These are phyloP conservation scores for Amiota minor DNA, from an alignment of 2,888 invertebrate species.

Conservation along the genomic window DNA sequence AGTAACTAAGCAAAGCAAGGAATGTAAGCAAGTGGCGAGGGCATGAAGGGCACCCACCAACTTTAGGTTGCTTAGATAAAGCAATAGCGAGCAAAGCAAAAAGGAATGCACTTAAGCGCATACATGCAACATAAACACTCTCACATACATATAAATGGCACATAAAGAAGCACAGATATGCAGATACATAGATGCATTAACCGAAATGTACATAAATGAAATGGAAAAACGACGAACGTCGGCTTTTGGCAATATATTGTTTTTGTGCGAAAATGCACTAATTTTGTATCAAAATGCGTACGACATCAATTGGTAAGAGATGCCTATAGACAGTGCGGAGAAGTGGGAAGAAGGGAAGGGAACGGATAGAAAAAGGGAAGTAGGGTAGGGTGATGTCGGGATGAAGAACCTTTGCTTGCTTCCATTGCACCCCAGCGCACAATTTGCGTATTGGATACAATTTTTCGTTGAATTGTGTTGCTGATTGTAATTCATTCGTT, in stretches of 20 bases:
- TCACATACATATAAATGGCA: background rate
- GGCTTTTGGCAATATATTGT: background rate
- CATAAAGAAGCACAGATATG: background rate
- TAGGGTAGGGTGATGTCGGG: background rate
- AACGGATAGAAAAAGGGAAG: background rate
- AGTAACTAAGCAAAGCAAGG: too few relatives aligned
- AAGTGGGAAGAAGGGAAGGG: background rate
- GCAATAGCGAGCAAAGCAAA: too few relatives aligned
- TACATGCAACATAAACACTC: too few relatives aligned
- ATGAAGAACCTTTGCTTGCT: conserved; percentile 22
- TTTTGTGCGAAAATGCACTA: conserved; percentile 51
- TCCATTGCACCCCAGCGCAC: conserved; percentile 47
- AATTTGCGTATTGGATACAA: conserved; percentile 66
- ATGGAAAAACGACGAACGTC: conserved; percentile 1
- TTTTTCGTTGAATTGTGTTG: conserved; percentile 67
- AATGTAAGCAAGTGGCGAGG: too few relatives aligned
- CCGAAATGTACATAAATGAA: conserved; percentile 26
- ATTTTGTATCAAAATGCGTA: conserved; percentile 61
- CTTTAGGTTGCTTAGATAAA: too few relatives aligned
- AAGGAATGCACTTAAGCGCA: too few relatives aligned
- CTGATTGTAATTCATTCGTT: conserved; percentile 67
- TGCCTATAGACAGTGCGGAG: background rate
- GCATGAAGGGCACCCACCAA: too few relatives aligned
- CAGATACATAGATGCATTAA: conserved; percentile 22
- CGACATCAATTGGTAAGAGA: conserved; percentile 45